phyloP scores from a whole-genome alignment of 2,113 vertebrate species.

The Cyphomyrus discorhynchus region DNA sequence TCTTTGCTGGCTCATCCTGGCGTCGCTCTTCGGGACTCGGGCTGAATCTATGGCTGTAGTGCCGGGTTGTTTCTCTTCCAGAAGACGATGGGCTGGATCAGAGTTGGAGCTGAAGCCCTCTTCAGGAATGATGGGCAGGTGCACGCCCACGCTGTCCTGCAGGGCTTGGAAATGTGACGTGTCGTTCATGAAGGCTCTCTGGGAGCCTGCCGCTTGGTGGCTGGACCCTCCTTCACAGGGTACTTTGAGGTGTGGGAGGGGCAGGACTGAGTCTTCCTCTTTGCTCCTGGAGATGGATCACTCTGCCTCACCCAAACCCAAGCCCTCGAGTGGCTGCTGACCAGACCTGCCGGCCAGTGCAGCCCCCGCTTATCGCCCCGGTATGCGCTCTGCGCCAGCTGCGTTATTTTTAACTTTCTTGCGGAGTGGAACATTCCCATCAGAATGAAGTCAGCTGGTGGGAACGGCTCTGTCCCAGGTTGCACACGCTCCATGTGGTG shows the following conservation, averaged over 20 bases:
- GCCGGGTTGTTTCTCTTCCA: not conserved
- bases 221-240: not conserved
- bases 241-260: not conserved
- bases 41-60: too few relatives aligned
- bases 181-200: not conserved
- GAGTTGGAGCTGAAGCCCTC: not conserved
- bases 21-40: too few relatives aligned
- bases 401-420: constrained; percentile 1
- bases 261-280: not conserved
- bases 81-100: not conserved
- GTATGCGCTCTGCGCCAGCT: not conserved
- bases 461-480: not conserved
- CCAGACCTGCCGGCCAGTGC: not conserved
- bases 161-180: not conserved
- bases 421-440: constrained; percentile 1
- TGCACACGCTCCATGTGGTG: not conserved
- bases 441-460: not conserved
- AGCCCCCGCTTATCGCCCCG: not conserved
- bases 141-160: not conserved
- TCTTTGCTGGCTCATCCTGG: not conserved
- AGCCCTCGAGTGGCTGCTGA: not conserved
- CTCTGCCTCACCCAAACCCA: not conserved
- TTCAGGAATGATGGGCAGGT: not conserved
- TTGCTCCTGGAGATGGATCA: not conserved
- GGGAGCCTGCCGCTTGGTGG: not conserved